phyloP scores from a whole-genome alignment of 2,888 invertebrate genomes.

The Caenorhabditis macrosperma region DNA sequence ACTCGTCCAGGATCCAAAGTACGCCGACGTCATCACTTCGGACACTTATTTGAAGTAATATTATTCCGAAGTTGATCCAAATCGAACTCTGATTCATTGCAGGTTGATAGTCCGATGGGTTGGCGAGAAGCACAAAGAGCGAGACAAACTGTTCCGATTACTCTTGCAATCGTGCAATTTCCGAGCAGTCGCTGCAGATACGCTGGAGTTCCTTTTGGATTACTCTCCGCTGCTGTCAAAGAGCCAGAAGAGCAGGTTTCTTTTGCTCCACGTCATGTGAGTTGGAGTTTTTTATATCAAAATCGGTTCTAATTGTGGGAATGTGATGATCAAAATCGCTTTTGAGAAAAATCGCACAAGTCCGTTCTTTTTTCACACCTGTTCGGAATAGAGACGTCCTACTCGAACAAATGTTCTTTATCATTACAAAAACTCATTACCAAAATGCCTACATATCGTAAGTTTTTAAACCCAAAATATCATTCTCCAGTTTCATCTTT shows the following conservation, averaged over 20 bases:
- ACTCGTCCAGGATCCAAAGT: constrained; percentile 83
- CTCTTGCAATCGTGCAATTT: constrained; percentile 80
- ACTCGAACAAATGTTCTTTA: no score
- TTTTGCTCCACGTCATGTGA: constrained; percentile 83
- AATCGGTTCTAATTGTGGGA: neutral
- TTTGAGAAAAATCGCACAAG: no score
- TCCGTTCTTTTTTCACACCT: no score
- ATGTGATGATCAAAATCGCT: neutral
- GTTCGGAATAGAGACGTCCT: no score
- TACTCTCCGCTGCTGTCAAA: constrained; percentile 83
- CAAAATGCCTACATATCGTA: no score
- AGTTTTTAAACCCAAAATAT: no score
- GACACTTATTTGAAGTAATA: constrained; percentile 78
- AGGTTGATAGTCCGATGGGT: constrained; percentile 84
- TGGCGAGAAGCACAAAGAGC: constrained; percentile 81
- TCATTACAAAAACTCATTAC: no score
- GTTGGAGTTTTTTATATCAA: constrained; percentile 68
- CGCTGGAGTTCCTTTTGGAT: constrained; percentile 83
- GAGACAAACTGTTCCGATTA: constrained; percentile 84
- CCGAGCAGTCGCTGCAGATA: constrained; percentile 69
- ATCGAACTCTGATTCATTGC: constrained; percentile 17
- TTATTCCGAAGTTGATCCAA: neutral
- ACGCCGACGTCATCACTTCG: constrained; percentile 76
- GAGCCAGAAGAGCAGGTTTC: constrained; percentile 84
- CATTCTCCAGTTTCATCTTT: no score